Evolutionary conservation across 2,888 invertebrate genomes (phyloP), one percentile per base, ranked within the genome.

Genomic region (Rugalucina vietnamica): DNA sequence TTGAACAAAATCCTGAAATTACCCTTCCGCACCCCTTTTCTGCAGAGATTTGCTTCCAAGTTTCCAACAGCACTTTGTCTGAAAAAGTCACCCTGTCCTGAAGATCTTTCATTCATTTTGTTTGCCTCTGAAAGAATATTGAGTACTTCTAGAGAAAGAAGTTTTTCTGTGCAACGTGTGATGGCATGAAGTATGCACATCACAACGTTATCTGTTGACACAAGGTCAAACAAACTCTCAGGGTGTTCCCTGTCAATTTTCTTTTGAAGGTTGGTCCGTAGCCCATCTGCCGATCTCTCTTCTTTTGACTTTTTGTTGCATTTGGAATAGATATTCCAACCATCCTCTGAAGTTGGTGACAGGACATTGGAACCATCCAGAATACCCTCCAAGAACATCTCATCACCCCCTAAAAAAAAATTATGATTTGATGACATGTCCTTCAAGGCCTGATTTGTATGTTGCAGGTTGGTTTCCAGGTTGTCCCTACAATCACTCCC

Each of bases 251-350:
- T 3, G 27, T 43, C 27, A 5, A 73, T 73, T 21, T 12, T 43
- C n/a, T 21, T 43, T 1, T 27, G 8, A 4, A 43, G 50, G 29
- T 34, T 29, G 12, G 49, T 27, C 49, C 73, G n/a, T 21, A 73
- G 27, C 4, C 73, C 73, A 49, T 43, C 32, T 18, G 32, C 18
- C 21, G n/a, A 10, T 1, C n/a, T 43, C 21, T 73, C 73, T 8
- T 4, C 18, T 72, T 50, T 73, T 5, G 43, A 50, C 5, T 73
- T n/a, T 27, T 73, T 73, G 21, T 24, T 32, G 21, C 32, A 14
- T 50, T 43, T 73, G 24, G 73, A 49, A 24, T 73, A 73, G 4
- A 73, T 37, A 73, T 43, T 43, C 73, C 73, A 73, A 21, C 49
- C 73, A n/a, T 72, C 73, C 3, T 43, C 32, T 3, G 27, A 49